Evolutionary conservation across 2,888 invertebrate genomes (phyloP).

Genomic region (Nematopogon swammerdamellus): DNA sequence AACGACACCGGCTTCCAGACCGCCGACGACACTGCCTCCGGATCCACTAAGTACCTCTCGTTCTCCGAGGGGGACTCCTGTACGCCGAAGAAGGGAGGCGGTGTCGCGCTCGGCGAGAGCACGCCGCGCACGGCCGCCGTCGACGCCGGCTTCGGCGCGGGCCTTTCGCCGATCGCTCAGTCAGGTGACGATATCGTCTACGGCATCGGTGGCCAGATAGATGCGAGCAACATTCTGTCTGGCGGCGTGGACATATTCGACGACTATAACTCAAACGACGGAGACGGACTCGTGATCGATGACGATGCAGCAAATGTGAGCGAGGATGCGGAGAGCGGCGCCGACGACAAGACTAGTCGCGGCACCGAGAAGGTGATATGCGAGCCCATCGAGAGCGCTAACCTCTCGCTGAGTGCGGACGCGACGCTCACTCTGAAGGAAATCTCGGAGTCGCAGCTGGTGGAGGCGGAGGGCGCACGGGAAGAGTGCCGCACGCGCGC

Average conservation of each 20-base stretch:
- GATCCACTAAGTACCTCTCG: slow-evolving; percentile 42
- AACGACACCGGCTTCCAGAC: slow-evolving; percentile 37
- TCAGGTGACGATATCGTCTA: slow-evolving; percentile 32
- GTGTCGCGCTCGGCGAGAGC: slow-evolving; percentile 17
- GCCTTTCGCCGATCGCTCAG: slow-evolving; percentile 36
- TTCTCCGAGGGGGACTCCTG: slow-evolving; percentile 39
- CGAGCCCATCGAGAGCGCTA: background rate
- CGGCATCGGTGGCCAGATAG: slow-evolving; percentile 45
- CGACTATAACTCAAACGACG: slow-evolving; percentile 51
- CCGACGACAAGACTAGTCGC: background rate
- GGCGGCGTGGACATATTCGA: slow-evolving; percentile 51
- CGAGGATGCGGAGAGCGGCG: background rate
- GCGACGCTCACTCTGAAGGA: slow-evolving; percentile 1
- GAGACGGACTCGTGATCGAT: slow-evolving; percentile 47
- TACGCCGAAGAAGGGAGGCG: slow-evolving; percentile 29
- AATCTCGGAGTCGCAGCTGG: slow-evolving; percentile 17
- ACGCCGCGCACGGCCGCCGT: slow-evolving; percentile 21
- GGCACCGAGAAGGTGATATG: slow-evolving; percentile 10
- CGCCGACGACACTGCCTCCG: slow-evolving; percentile 29
- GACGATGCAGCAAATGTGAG: slow-evolving; percentile 21
- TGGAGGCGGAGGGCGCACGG: slow-evolving; percentile 21
- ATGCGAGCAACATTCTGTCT: slow-evolving; percentile 45
- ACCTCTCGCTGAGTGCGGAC: background rate
- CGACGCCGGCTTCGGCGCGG: slow-evolving; percentile 28
- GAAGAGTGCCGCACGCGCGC: slow-evolving; percentile 35